Evolutionary conservation across 2,888 invertebrate species (phyloP).

Genomic region (Drosophila robusta): DNA sequence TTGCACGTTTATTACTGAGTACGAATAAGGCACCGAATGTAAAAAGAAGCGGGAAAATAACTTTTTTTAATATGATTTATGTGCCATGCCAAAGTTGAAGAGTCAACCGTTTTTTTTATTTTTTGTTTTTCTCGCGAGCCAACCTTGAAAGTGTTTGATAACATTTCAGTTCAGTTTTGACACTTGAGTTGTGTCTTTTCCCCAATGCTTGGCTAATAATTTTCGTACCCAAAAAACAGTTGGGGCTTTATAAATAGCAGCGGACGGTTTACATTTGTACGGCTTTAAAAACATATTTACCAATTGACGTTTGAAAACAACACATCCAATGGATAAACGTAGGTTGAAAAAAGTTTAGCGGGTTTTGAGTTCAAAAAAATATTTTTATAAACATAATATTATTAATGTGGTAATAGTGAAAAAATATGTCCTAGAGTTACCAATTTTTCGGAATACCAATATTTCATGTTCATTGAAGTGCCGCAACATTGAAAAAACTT

Average conservation of each 20-base stretch:
- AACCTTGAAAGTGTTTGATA: constrained; percentile 79
- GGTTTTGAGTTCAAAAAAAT: too few species aligned
- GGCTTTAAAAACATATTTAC: constrained; percentile 4
- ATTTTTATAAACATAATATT: too few species aligned
- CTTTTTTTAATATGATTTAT: constrained; percentile 67
- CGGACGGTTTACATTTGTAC: constrained; percentile 10
- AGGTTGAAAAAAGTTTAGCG: background rate
- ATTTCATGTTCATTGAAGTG: too few species aligned
- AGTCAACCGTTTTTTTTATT: constrained; percentile 13
- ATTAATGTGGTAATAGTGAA: too few species aligned
- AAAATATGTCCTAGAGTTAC: too few species aligned
- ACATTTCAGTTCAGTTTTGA: constrained; percentile 65
- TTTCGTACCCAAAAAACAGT: constrained; percentile 17
- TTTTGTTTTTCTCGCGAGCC: constrained; percentile 14
- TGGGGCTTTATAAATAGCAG: background rate
- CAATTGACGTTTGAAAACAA: constrained; percentile 34
- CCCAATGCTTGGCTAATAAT: constrained; percentile 61
- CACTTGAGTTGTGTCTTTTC: constrained; percentile 65
- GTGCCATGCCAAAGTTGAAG: constrained; percentile 51
- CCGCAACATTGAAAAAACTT: too few species aligned
- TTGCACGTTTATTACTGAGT: constrained; percentile 23
- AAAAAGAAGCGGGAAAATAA: constrained; percentile 6
- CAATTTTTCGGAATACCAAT: too few species aligned
- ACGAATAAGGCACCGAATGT: constrained; percentile 4
- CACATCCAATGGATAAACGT: background rate